Evolutionary conservation across 2,888 invertebrate species (phyloP).

Genomic region (Agelastica alni): DNA sequence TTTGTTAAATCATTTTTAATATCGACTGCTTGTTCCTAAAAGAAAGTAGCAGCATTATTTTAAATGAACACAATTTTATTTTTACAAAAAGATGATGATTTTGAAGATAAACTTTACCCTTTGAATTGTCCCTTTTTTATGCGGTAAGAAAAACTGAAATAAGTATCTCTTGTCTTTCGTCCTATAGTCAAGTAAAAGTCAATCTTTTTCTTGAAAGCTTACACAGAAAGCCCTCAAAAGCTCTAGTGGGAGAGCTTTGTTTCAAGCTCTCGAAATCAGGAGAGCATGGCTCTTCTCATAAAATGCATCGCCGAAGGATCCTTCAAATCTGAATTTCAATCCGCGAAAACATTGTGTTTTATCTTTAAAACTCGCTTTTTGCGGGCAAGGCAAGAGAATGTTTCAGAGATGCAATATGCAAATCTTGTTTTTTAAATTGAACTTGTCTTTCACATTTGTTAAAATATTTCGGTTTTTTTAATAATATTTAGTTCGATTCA

Average conservation of each 20-base stretch:
- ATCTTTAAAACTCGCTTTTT: constrained; percentile 7
- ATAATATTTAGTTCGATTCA: too few species aligned
- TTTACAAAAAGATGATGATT: constrained; percentile 2
- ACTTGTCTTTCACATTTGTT: neutral
- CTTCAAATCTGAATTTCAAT: constrained; percentile 40
- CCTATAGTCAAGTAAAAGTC: constrained; percentile 15
- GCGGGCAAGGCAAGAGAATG: neutral
- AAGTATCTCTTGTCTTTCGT: constrained; percentile 16
- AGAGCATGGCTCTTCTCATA: constrained; percentile 31
- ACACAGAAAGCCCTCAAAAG: constrained; percentile 21
- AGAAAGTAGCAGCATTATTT: too few species aligned
- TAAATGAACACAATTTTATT: neutral
- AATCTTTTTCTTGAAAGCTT: constrained; percentile 25
- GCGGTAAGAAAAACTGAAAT: too few species aligned
- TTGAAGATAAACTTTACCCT: too few species aligned
- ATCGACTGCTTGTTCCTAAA: too few species aligned
- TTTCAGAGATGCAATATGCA: constrained; percentile 3
- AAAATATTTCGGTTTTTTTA: neutral
- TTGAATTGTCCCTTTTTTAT: too few species aligned
- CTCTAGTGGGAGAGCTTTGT: constrained; percentile 33
- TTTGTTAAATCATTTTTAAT: too few species aligned
- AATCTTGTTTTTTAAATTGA: constrained; percentile 15
- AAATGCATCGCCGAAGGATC: constrained; percentile 34
- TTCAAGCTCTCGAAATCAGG: constrained; percentile 25
- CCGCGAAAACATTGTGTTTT: constrained; percentile 33